Evolutionary conservation across 2,888 invertebrate genomes (phyloP), one percentile per base, ranked within the genome.

Genomic region (Busseola fusca): DNA sequence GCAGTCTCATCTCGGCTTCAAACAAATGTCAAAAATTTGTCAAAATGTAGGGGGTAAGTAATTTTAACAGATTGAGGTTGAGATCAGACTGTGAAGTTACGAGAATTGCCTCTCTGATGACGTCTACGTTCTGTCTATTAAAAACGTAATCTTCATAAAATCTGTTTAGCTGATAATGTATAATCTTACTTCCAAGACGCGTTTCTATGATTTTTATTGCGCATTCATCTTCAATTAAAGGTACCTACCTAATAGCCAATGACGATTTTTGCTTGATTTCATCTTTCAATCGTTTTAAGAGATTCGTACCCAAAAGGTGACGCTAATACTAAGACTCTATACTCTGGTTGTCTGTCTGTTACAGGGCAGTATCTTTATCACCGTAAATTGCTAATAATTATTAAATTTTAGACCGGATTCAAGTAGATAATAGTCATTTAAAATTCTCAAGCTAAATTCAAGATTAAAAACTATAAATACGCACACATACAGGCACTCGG

Each of bases 131-230:
- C n/a, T 27, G 57, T n/a, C 25, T 57, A 50, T 72, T 48, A 48
- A 34, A 21, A 27, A 76, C n/a, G n/a, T 68, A 16, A 69, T 76
- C 45, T 59, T 21, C 45, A 58, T 68, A 30, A 68, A 56, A 14
- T 56, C 30, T 30, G 12, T 48, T 6, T 25, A 34, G 34, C n/a
- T 37, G 34, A 34, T 74, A 27, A 18, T 27, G 30, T 21, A 21
- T 42, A 25, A 34, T 64, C 0, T 65, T 34, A 65, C 3, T n/a
- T 52, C n/a, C 5, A 40, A n/a, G 50, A 40, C 30, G n/a, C 9
- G 18, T 62, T 21, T 62, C 21, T 21, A 7, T 42, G 18, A 59
- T 16, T 1, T 6, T 7, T 54, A 27, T 56, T 30, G 18, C 2
- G 4, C 16, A 58, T n/a, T 34, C 16, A n/a, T 4, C 34, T n/a